Evolutionary conservation across 2,797 vertebrate species (phyloP).

Genomic region (Lerista edwardsae): DNA sequence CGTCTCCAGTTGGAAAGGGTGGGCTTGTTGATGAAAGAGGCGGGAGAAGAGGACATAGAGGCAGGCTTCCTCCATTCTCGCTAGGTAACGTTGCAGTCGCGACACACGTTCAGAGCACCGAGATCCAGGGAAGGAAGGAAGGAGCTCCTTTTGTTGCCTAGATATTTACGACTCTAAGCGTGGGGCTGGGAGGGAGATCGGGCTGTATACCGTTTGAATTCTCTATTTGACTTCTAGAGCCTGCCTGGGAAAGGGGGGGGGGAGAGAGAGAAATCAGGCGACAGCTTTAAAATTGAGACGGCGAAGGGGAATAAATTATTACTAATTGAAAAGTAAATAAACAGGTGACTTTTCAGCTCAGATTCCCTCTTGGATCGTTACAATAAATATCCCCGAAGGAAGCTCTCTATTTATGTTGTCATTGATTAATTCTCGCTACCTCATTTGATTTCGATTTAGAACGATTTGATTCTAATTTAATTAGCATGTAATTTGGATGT

Average conservation of each 20-base stretch:
- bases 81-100: not conserved
- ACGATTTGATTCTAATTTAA: slow-evolving; percentile 90
- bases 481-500: slow-evolving; percentile 90
- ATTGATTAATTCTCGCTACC: slow-evolving; percentile 88
- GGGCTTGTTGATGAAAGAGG: not conserved
- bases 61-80: not conserved
- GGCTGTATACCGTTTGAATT: not conserved
- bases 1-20: no score
- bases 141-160: not conserved
- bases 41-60: no score
- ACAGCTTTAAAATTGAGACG: slow-evolving; percentile 55
- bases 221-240: slow-evolving; percentile 13
- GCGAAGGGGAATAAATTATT: slow-evolving; percentile 67
- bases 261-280: not conserved
- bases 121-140: not conserved
- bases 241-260: slow-evolving; percentile 9
- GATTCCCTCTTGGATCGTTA: slow-evolving; percentile 78
- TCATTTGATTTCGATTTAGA: slow-evolving; percentile 90
- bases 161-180: not conserved
- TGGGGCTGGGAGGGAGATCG: not conserved
- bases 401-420: slow-evolving; percentile 88
- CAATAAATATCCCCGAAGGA: slow-evolving; percentile 86
- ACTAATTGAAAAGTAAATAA: slow-evolving; percentile 74
- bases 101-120: no score
- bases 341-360: slow-evolving; percentile 75